Evolutionary conservation across 2,888 invertebrate species (phyloP).

Genomic region (Coenonympha arcania): DNA sequence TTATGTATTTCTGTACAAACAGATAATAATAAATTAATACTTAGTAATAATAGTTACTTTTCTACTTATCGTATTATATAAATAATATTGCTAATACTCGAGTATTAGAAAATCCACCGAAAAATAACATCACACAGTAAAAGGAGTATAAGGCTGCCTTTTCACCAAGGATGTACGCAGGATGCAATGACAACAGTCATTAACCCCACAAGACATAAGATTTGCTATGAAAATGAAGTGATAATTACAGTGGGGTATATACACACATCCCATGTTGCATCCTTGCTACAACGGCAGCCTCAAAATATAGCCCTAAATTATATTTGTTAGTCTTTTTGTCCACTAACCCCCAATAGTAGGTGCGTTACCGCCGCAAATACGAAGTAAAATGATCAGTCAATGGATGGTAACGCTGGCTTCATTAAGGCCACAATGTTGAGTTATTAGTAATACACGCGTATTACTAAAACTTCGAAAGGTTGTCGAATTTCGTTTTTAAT

Average conservation of each 20-base stretch:
- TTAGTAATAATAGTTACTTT: constrained; percentile 54
- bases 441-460: constrained; percentile 19
- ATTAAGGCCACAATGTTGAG: constrained; percentile 8
- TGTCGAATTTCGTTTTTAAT: constrained; percentile 6
- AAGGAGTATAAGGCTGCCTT: constrained; percentile 45
- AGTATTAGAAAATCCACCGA: constrained; percentile 72
- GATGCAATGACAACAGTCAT: too few species aligned
- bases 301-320: constrained; percentile 58
- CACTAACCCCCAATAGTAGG: constrained; percentile 46
- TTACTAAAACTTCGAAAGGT: constrained; percentile 13
- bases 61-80: constrained; percentile 68
- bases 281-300: background rate
- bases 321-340: constrained; percentile 66
- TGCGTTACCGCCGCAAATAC: constrained; percentile 33
- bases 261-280: background rate
- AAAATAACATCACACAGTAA: constrained; percentile 67
- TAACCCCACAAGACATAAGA: background rate
- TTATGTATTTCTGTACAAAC: constrained; percentile 69
- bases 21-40: constrained; percentile 58
- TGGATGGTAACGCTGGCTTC: background rate
- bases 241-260: background rate
- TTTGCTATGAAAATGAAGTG: background rate
- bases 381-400: constrained; percentile 7
- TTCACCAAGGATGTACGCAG: background rate
- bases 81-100: constrained; percentile 72